Evolutionary conservation across 2,888 invertebrate genomes (phyloP), one percentile per base, ranked within the genome.

Genomic region (Tachina lurida): DNA sequence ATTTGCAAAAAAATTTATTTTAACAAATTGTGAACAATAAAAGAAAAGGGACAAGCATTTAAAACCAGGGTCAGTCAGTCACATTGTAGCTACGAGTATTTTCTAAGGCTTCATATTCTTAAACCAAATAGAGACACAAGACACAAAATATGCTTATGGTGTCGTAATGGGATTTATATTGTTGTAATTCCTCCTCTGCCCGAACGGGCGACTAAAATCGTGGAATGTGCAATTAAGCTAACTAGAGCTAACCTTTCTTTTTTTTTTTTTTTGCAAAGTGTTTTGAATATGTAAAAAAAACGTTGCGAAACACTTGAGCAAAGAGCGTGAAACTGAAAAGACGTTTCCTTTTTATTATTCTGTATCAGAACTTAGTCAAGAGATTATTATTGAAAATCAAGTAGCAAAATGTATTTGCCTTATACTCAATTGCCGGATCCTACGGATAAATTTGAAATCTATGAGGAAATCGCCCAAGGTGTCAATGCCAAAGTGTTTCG

Each of bases 381-480:
- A 81, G 43, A n/a, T n/a, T n/a, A n/a, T n/a, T 17, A 49, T 19
- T 60, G 3, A 15, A 52, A 73, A 45, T 43, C 17, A 63, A 49
- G 5, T 52, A 62, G 45, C 52, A 84, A 75, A 52, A 92, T 92
- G 92, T 90, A 93, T 90, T 89, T 95, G 73, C 94, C 94, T 84
- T 93, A 96, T 86, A 93, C 95, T 87, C 94, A 95, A 87, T 93
- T 98, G 84, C 95, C 96, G 75, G 96, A 96, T 92, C 97, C 97
- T 0, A 95, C 95, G 76, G 95, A 96, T 87, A 94, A 96, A 87
- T 98, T 96, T 93, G 94, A 94, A 74, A 93, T 98, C 39, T 91
- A 89, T 83, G 92, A 93, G 82, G 92, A 92, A 86, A 91, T 93
- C 39, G 94, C 92, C 22, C 91, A 90, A 76, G 93, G 93, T 60